Evolutionary conservation across 2,797 vertebrate genomes (phyloP), one percentile per base, ranked within the genome.

Genomic region (Avahi laniger): DNA sequence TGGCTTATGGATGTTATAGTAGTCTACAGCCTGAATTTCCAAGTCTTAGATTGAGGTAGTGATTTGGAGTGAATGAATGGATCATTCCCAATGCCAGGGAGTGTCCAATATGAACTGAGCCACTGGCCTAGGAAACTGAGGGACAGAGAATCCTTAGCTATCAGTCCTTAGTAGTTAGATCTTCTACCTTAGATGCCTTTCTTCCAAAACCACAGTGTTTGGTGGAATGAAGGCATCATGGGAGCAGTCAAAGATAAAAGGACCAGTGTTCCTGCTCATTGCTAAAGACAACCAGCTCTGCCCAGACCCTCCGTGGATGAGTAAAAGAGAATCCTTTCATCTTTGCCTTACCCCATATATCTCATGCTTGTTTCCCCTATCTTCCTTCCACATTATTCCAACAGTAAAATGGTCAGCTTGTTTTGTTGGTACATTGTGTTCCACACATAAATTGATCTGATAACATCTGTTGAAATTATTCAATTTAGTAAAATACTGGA

Each of bases 401-500:
- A 48, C 12, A 61, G 48, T 48, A 76, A 95, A 85, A 69, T 41
- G 17, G 15, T 33, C 38, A 11, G 12, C 65, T 92, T 90, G 30
- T 81, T 96, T 88, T 94, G 67, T 83, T 88, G 72, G 35, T 72
- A 90, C 33, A 41, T 67, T 84, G 35, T 61, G 65, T 88, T 84
- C 81, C 26, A 30, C 10, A 81, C 38, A 76, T 17, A 96, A 93
- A 91, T 41, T 91, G 50, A 70, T 92, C 78, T 75, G 48, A 91
- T 78, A 65, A 57, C 43, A 91, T 93, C 93, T 93, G 28, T 86
- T 69, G 30, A 81, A 86, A 94, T 89, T 46, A 85, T 90, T 91
- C 76, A 63, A 84, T 95, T 69, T 50, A 70, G 67, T 57, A 70
- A 97, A 96, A 92, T 92, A 88, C 41, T 50, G 20, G n/a, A 76